Conservation (phyloP, 2,113 vertebrate species). For the Fulica atra region DNA sequence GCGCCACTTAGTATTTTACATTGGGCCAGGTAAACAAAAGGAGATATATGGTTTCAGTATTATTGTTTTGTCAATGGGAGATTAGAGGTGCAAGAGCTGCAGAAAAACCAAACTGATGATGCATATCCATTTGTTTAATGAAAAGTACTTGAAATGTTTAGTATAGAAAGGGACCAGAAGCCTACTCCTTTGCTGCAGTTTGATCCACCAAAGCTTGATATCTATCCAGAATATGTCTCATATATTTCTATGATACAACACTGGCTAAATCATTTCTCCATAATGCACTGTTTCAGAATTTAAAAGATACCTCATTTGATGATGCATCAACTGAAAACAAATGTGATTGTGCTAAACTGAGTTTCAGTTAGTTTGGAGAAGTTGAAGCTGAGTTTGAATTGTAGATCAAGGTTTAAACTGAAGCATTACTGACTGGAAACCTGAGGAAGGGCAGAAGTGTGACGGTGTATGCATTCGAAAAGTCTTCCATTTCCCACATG, state of each 20-base stretch:
- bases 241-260: not conserved
- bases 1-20: constrained; percentile 12
- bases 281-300: not conserved
- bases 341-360: not conserved
- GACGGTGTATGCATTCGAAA: not conserved
- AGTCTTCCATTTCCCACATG: not conserved
- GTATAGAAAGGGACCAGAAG: not conserved
- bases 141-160: constrained; percentile 4
- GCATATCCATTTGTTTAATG: not conserved
- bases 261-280: not conserved
- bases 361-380: not conserved
- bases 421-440: not conserved
- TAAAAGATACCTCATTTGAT: not conserved
- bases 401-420: not conserved
- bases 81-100: not conserved
- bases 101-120: not conserved
- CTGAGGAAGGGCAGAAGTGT: not conserved
- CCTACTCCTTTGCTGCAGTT: not conserved
- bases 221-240: not conserved
- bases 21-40: not conserved
- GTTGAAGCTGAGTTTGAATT: not conserved
- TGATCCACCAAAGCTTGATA: not conserved
- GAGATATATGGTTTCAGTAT: not conserved
- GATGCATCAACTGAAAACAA: not conserved
- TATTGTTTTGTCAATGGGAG: not conserved